phyloP scores from a whole-genome alignment of 2,888 invertebrate species.

The Lasioglossum zephyrum region DNA sequence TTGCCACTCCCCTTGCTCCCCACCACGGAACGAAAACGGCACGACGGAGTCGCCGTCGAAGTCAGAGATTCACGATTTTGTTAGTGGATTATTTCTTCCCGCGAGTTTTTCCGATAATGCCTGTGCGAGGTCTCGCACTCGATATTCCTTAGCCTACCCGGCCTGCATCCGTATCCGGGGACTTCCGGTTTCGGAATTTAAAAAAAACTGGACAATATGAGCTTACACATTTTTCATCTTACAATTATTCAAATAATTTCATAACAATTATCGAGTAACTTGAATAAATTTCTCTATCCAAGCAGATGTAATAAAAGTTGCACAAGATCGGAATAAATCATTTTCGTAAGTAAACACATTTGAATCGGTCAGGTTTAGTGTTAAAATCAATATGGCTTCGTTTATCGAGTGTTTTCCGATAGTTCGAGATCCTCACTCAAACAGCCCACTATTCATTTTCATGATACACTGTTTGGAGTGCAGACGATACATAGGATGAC shows the following conservation, averaged over 20 bases:
- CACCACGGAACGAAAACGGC: conserved; percentile 22
- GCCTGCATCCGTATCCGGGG: conserved; percentile 17
- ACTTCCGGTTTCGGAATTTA: not conserved
- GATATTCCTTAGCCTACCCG: conserved; percentile 45
- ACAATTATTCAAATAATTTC: no score
- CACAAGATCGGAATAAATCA: no score
- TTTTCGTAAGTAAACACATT: no score
- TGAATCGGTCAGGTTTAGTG: no score
- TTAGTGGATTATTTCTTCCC: conserved; percentile 66
- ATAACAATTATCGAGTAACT: no score
- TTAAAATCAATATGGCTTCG: not conserved
- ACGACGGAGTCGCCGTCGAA: conserved; percentile 56
- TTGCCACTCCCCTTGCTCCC: conserved; percentile 14
- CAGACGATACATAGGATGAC: not conserved
- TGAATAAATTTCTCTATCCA: no score
- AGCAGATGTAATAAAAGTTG: no score
- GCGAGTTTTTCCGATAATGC: conserved; percentile 61
- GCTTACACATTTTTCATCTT: no score
- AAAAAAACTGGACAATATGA: no score
- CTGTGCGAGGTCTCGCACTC: conserved; percentile 38
- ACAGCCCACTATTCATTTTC: not conserved
- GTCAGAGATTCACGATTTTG: conserved; percentile 68
- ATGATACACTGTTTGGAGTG: not conserved
- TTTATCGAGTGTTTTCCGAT: not conserved
- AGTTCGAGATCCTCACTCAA: no score